phyloP scores from a whole-genome alignment of 2,888 invertebrate species.

The Dichetophora obliterata region DNA sequence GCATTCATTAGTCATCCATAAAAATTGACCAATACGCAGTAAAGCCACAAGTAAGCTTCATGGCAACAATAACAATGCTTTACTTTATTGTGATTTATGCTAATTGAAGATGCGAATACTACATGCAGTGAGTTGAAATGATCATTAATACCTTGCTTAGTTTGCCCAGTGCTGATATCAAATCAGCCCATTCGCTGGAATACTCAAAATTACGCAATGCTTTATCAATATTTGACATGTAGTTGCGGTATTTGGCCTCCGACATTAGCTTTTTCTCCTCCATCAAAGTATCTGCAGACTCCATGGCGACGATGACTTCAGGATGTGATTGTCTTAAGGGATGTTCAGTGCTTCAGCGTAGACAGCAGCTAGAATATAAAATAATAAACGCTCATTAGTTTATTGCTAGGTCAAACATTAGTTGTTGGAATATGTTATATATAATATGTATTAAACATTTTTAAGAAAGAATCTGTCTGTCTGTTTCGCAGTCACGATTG shows the following conservation, averaged over 20 bases:
- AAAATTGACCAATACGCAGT: not conserved
- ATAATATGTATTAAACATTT: no score
- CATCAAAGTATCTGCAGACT: slow-evolving; percentile 66
- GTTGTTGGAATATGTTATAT: no score
- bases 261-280: slow-evolving; percentile 86
- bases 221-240: slow-evolving; percentile 86
- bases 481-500: no score
- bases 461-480: no score
- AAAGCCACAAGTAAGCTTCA: not conserved
- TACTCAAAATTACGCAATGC: slow-evolving; percentile 91
- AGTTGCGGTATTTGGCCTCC: slow-evolving; percentile 85
- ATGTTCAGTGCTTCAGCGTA: not conserved
- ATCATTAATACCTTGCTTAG: slow-evolving; percentile 81
- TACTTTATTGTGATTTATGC: slow-evolving; percentile 26
- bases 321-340: not conserved
- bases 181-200: slow-evolving; percentile 95
- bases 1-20: slow-evolving; percentile 25
- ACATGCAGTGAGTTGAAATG: not conserved
- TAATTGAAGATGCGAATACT: slow-evolving; percentile 12
- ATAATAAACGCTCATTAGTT: not conserved
- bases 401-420: not conserved
- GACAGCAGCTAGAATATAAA: not conserved
- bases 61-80: slow-evolving; percentile 10
- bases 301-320: slow-evolving; percentile 55
- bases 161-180: slow-evolving; percentile 90